Base-by-base conservation (phyloP, 2,888 invertebrate genomes). In the Stenchaetothrips biformis region DNA sequence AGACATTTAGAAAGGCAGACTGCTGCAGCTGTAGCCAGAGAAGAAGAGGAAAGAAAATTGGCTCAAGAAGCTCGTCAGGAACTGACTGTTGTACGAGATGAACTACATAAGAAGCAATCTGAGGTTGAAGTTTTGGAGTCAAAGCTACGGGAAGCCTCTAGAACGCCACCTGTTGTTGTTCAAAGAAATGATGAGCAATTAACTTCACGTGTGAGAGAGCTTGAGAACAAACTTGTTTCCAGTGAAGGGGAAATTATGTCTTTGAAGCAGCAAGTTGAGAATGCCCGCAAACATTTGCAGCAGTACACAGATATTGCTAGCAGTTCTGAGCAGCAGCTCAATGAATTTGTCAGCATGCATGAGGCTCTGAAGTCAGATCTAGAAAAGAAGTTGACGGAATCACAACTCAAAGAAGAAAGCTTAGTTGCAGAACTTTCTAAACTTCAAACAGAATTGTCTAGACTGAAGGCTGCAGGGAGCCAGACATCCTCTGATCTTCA, bases 251-350 rank as follows among this genome's bases (percentile, higher is more conserved):
- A 94, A 87, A 89, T 92, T 18, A 90, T 91, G 83, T 90, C 92
- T 0, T 87, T 95, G 1, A 89, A 90, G 83, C 91, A 92, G 84
- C 94, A 96, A 87, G 86, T 97, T 79, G 90, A 90, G 83, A 90
- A 92, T 67, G 89, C 93, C 0, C 92, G 92, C 83, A 92, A 93
- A 84, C 94, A 95, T 84, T 91, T 92, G 16, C 92, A 94, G 83
- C 95, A 97, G 85, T 96, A 95, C 87, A 93, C 92, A 85, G 92
- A 93, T 83, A 93, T 97, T 83, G 93, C 96, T 0, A 93, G 95
- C 86, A 91, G 91, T 82, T 91, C 95, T 25, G 96, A 97, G 86
- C 91, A 91, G 81, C 94, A 95, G 87, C 88, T 95, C 79, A 91
- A 92, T 86, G 89, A 90, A 81, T 86, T 92, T 6, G 89, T 90